A percentile compares a stretch with the other conserved stretches of the same genome.
These are phyloP conservation scores for Myiotriccus ornatus DNA, from an alignment of 2,797 vertebrate species.

Conservation along the genomic window DNA sequence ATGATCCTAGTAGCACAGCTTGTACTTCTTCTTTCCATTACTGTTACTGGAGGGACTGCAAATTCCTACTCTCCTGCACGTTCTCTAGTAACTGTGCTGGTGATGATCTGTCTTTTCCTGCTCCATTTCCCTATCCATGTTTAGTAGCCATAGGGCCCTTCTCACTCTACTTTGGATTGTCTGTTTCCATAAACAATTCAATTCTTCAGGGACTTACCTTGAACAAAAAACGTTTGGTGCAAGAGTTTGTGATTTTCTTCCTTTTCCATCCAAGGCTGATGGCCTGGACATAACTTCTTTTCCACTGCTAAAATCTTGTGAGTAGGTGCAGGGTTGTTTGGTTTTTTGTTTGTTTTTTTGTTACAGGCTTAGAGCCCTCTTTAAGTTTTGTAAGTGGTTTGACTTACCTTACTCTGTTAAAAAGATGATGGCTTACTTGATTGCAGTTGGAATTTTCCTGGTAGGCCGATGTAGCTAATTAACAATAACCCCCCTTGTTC, in stretches of 20 bases:
- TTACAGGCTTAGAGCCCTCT: background rate
- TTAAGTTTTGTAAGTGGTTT: background rate
- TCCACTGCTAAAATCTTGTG: background rate
- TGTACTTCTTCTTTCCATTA: background rate
- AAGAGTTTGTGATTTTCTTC: background rate
- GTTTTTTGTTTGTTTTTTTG: rapidly evolving
- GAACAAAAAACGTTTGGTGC: background rate
- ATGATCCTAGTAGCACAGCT: background rate
- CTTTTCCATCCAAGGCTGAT: background rate
- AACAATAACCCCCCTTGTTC: background rate
- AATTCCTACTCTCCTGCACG: rapidly evolving
- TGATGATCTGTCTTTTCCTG: background rate
- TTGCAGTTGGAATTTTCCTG: background rate
- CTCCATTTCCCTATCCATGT: background rate
- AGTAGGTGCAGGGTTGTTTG: background rate
- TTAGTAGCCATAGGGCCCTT: background rate
- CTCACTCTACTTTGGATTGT: background rate
- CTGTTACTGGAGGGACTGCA: background rate
- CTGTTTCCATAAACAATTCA: background rate
- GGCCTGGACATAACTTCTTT: background rate
- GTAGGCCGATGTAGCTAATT: background rate
- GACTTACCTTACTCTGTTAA: background rate
- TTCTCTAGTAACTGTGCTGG: background rate
- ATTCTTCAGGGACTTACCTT: background rate
- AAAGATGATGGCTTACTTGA: background rate